phyloP scores from a whole-genome alignment of 2,888 invertebrate genomes.

The Drosophila leonis region DNA sequence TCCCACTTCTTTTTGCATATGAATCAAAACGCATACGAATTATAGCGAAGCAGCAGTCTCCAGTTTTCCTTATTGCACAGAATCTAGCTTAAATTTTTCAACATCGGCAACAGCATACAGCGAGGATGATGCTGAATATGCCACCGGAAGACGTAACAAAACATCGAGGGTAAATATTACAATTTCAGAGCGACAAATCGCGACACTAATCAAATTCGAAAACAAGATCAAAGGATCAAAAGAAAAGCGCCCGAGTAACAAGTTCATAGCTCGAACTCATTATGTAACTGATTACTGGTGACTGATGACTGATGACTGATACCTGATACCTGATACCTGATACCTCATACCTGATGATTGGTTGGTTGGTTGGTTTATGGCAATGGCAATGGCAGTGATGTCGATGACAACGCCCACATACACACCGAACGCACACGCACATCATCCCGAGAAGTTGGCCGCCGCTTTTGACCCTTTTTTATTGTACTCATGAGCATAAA shows the following conservation, averaged over 20 bases:
- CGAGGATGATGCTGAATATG: slow-evolving; percentile 91
- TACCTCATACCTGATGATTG: too few relatives aligned
- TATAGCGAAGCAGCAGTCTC: slow-evolving; percentile 85
- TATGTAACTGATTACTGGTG: slow-evolving; percentile 25
- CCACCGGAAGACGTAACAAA: slow-evolving; percentile 90
- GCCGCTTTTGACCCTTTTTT: slow-evolving; percentile 77
- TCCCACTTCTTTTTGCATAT: slow-evolving; percentile 80
- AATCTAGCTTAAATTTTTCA: slow-evolving; percentile 88
- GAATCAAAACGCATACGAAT: slow-evolving; percentile 67
- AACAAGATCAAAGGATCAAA: slow-evolving; percentile 76
- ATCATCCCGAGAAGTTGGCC: slow-evolving; percentile 50
- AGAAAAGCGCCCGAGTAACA: slow-evolving; percentile 59
- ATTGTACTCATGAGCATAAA: slow-evolving; percentile 51
- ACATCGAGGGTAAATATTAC: slow-evolving; percentile 88
- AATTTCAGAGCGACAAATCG: slow-evolving; percentile 67
- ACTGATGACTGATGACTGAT: slow-evolving; percentile 27
- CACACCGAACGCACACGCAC: slow-evolving; percentile 47
- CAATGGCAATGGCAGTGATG: slow-evolving; percentile 38
- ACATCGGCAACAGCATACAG: slow-evolving; percentile 88
- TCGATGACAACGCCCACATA: slow-evolving; percentile 43
- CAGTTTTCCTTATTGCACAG: slow-evolving; percentile 86
- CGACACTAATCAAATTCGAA: slow-evolving; percentile 51
- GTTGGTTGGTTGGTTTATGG: slow-evolving; percentile 13
- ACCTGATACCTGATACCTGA: too few relatives aligned
- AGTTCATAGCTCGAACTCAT: slow-evolving; percentile 30